Base-by-base conservation (phyloP, 2,113 vertebrate genomes). In the Chaenogobius annularis region DNA sequence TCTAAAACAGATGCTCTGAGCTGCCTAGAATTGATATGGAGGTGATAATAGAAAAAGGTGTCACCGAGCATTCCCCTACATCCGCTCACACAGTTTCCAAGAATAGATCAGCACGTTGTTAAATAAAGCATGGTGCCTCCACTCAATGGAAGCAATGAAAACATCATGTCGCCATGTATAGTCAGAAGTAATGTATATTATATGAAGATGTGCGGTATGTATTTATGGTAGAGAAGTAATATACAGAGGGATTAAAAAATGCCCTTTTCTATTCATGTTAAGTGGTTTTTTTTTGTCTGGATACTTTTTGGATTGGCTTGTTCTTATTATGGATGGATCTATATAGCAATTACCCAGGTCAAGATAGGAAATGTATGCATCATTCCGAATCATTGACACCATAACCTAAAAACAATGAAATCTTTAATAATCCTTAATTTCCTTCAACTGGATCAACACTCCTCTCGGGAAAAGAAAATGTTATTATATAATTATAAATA, bases 1-100 rank as follows among this genome's bases (percentile, higher is more conserved):
- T 47, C 35, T 15, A 3, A 23, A 77, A 17, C 78, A 79, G 70
- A 78, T 77, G 54, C 70, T 80, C 54, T 31, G 54, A 74, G 70
- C 26, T 26, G 73, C 47, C 54, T 46, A 11, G 47, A 62, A n/a
- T 3, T 55, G 23, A 35, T 52, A 64, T 50, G 11, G 47, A 62
- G 13, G 8, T 50, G 43, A 40, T 52, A 64, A 75, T 75, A 47
- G 46, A 80, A 66, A 54, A 11, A 74, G 56, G 22, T 74, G 66
- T 73, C 70, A 59, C 70, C 44, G 11, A 3, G 31, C 63, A 13
- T 15, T 14, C 56, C 48, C 22, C 46, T 72, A 7, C 61, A 40
- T 70, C 65, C 70, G 69, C 77, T 70, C 15, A 17, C 56, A 3
- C 2, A 69, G 44, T 40, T 20, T 50, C n/a, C 26, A 22, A 13